Percentiles rank a stretch among this genome's conserved stretches.
Evolutionary conservation across 2,888 invertebrate species (phyloP).

Genomic region (Electrophaes corylata): DNA sequence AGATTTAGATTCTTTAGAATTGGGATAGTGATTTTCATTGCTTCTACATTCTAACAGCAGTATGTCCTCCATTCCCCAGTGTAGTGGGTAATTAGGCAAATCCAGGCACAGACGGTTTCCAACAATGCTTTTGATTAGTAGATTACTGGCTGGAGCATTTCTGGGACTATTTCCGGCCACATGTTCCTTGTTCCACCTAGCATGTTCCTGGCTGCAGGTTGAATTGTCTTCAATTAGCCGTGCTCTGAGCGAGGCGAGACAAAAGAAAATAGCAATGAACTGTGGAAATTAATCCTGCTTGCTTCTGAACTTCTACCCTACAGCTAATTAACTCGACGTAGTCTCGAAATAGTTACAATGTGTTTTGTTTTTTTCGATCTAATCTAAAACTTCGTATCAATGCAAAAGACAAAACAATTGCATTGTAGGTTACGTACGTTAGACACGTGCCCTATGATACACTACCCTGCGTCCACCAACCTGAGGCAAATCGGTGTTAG

Average conservation of each 20-base stretch:
- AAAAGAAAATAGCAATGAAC: slow-evolving; percentile 11
- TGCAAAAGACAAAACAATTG: too few species aligned
- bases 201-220: neutral
- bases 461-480: too few species aligned
- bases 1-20: too few species aligned
- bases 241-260: slow-evolving; percentile 10
- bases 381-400: too few species aligned
- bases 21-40: neutral
- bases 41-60: neutral
- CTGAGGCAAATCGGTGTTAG: too few species aligned
- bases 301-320: slow-evolving; percentile 1
- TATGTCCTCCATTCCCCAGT: slow-evolving; percentile 40
- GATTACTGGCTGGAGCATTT: slow-evolving; percentile 51
- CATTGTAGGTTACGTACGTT: too few species aligned
- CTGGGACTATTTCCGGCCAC: slow-evolving; percentile 36
- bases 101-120: slow-evolving; percentile 54
- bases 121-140: slow-evolving; percentile 65
- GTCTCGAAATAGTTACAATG: too few species aligned
- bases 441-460: too few species aligned
- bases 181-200: slow-evolving; percentile 23
- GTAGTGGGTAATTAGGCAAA: slow-evolving; percentile 64
- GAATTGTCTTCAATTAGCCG: slow-evolving; percentile 24
- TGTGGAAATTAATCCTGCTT: neutral
- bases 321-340: too few species aligned
- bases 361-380: too few species aligned